Evolutionary conservation across 2,888 invertebrate species (phyloP).

Genomic region (Coremacera marginata): DNA sequence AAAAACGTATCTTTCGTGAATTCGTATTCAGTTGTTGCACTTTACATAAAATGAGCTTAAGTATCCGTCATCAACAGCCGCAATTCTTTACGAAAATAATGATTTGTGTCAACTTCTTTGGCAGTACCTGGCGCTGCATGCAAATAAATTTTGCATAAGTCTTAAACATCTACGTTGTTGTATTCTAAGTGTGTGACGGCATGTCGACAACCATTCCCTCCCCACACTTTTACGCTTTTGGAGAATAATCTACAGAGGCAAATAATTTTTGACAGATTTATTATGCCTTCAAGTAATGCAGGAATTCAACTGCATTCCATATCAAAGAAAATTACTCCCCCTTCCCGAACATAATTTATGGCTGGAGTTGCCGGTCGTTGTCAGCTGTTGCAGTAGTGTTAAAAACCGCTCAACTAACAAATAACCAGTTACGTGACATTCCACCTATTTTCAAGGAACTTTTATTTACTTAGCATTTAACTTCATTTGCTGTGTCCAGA

Average conservation of each 20-base stretch:
- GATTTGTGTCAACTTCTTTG: background rate
- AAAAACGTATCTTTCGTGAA: background rate
- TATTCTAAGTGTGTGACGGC: background rate
- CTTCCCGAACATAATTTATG: background rate
- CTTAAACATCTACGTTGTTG: background rate
- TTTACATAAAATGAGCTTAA: background rate
- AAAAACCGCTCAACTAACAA: background rate
- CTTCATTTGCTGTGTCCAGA: background rate
- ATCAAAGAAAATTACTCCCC: background rate
- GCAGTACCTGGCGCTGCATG: background rate
- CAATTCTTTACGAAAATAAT: background rate
- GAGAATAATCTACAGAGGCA: background rate
- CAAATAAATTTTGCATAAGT: background rate
- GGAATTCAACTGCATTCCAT: background rate
- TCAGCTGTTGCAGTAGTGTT: background rate
- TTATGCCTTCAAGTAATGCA: constrained; percentile 24
- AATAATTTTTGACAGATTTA: constrained; percentile 29
- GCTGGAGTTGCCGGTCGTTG: background rate
- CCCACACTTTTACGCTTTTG: background rate
- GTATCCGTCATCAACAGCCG: background rate
- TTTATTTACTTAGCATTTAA: no score
- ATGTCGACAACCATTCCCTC: background rate
- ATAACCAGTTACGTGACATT: constrained; percentile 17
- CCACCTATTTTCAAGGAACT: background rate
- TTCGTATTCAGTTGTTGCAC: background rate